These are phyloP conservation scores for roundworm (Caenorhabditis elegans) DNA, from an alignment of 1,140 invertebrate species.

Conservation along the genomic window WBcel235 BX284602.5:11871001-11871500, in stretches of 20 bases:
- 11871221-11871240: slow-evolving; percentile 20
- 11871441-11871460: too few relatives aligned
- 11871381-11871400: slow-evolving; percentile 23
- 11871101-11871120: not conserved
- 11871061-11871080: slow-evolving; percentile 18
- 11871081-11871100: slow-evolving; percentile 31
- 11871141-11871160: not conserved
- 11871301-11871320: not conserved
- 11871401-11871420: not conserved
- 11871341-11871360: slow-evolving; percentile 19
- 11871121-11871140: slow-evolving; percentile 7
- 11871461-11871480: too few relatives aligned
- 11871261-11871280: slow-evolving; percentile 33
- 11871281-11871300: slow-evolving; percentile 21
- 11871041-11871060: not conserved
- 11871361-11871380: not conserved
- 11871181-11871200: not conserved
- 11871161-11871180: not conserved
- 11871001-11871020: too few relatives aligned
- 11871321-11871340: not conserved
- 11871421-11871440: not conserved
- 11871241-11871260: slow-evolving; percentile 14
- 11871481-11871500: too few relatives aligned
- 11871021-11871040: not conserved
- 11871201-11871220: slow-evolving; percentile 28